Evolutionary conservation across 2,888 invertebrate species (phyloP).

Genomic region (Parnassius mnemosyne): DNA sequence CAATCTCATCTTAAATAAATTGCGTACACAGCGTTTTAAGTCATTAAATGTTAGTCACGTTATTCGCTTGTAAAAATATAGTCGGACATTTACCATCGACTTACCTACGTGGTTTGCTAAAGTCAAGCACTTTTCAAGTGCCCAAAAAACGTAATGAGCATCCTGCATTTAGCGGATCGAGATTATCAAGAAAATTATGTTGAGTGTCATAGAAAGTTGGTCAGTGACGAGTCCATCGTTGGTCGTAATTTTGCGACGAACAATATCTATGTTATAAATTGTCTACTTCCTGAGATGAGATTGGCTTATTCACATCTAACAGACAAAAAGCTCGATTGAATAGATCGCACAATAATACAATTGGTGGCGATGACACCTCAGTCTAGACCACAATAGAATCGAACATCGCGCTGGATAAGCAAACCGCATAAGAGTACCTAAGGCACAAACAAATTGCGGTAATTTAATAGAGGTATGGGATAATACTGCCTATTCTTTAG

Average conservation of each 20-base stretch:
- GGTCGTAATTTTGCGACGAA: conserved; percentile 26
- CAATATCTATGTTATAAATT: conserved; percentile 47
- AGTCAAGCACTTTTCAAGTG: conserved; percentile 40
- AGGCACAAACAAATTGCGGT: neutral
- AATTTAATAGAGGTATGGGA: neutral
- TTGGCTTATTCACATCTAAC: conserved; percentile 62
- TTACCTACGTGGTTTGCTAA: conserved; percentile 38
- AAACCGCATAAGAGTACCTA: conserved; percentile 32
- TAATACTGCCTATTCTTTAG: too few species aligned
- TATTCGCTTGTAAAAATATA: conserved; percentile 46
- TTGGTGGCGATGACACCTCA: conserved; percentile 27
- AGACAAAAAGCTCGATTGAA: conserved; percentile 65
- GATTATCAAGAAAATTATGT: conserved; percentile 18
- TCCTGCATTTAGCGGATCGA: conserved; percentile 33
- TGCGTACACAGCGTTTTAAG: conserved; percentile 32
- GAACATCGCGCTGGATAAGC: conserved; percentile 17
- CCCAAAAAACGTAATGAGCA: conserved; percentile 38
- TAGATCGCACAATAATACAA: conserved; percentile 48
- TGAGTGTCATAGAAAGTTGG: conserved; percentile 8
- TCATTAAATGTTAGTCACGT: conserved; percentile 47
- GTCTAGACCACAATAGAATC: conserved; percentile 23
- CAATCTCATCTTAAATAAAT: conserved; percentile 45
- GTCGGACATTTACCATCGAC: conserved; percentile 49
- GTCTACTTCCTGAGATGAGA: conserved; percentile 64
- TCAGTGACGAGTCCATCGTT: conserved; percentile 19